Evolutionary conservation across 2,113 vertebrate genomes (phyloP).

Genomic region (Dasyornis broadbenti): DNA sequence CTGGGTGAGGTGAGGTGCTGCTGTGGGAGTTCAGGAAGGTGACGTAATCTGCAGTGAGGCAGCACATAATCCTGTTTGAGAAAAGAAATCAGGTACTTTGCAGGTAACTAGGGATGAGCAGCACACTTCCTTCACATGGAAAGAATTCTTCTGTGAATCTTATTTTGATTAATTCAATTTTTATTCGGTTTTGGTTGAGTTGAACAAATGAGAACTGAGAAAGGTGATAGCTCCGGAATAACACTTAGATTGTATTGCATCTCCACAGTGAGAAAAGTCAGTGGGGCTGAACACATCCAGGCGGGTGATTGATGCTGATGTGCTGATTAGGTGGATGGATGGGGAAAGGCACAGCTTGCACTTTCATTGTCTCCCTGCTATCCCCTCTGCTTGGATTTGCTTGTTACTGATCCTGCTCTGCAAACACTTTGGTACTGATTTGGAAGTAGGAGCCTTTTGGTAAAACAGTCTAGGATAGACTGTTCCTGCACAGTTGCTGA

Average conservation of each 20-base stretch:
- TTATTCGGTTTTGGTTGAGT: not conserved
- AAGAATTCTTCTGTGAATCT: not conserved
- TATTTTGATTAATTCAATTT: not conserved
- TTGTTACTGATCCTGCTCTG: not conserved
- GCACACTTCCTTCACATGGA: not conserved
- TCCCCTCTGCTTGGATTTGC: not conserved
- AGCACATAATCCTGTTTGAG: not conserved
- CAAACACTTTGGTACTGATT: not conserved
- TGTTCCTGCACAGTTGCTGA: not conserved
- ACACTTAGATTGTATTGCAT: not conserved
- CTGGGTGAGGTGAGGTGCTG: not conserved
- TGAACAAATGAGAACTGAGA: not conserved
- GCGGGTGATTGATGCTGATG: not conserved
- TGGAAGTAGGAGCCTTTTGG: not conserved
- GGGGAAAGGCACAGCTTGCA: conserved; percentile 19
- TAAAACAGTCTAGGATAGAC: not conserved
- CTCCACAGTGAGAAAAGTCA: not conserved
- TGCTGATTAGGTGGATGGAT: not conserved
- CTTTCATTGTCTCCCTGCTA: conserved; percentile 16
- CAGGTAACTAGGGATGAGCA: not conserved
- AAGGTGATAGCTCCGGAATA: not conserved
- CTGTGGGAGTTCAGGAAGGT: not conserved
- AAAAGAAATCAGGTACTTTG: not conserved
- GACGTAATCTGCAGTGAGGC: not conserved
- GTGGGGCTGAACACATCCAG: not conserved